phyloP scores from a whole-genome alignment of 37 sponge, comb jelly and placozoan species.

The Lycopodina hypogea region DNA sequence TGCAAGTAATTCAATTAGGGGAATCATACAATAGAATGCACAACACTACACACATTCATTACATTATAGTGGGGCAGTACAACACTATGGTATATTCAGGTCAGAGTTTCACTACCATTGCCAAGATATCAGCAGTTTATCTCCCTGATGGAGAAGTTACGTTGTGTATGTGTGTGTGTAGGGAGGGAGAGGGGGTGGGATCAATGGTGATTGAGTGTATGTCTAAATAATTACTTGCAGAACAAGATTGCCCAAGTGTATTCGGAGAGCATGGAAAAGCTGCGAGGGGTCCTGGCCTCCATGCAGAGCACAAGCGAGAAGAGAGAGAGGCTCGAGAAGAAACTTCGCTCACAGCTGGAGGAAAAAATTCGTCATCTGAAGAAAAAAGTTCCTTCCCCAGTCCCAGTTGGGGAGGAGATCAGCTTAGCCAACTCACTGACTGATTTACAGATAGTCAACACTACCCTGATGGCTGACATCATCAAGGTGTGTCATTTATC shows the following conservation, averaged over 20 bases:
- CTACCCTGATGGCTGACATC: constrained; percentile 41
- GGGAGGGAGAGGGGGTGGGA: too few relatives aligned
- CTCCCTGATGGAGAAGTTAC: too few relatives aligned
- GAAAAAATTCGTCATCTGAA: constrained; percentile 14
- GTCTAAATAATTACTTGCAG: background rate
- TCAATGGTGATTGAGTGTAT: too few relatives aligned
- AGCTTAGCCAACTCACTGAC: background rate
- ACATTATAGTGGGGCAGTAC: too few relatives aligned
- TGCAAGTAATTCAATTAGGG: too few relatives aligned
- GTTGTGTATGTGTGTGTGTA: too few relatives aligned
- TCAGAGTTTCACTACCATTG: too few relatives aligned
- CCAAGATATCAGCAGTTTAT: too few relatives aligned
- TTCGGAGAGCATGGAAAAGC: constrained; percentile 59
- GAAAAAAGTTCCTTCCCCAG: background rate
- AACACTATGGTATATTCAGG: too few relatives aligned
- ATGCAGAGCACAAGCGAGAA: constrained; percentile 53
- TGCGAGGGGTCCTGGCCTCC: constrained; percentile 26
- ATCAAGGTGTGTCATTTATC: constrained; percentile 28
- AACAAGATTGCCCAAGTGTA: constrained; percentile 29
- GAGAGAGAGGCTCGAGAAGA: constrained; percentile 63
- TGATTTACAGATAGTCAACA: background rate
- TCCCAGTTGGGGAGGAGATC: background rate
- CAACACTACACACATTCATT: too few relatives aligned
- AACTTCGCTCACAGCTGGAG: constrained; percentile 40
- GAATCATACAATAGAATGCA: too few relatives aligned